phyloP scores from a whole-genome alignment of 92 coral and sea anemone genomes.

The Desmophyllum pertusum region DNA sequence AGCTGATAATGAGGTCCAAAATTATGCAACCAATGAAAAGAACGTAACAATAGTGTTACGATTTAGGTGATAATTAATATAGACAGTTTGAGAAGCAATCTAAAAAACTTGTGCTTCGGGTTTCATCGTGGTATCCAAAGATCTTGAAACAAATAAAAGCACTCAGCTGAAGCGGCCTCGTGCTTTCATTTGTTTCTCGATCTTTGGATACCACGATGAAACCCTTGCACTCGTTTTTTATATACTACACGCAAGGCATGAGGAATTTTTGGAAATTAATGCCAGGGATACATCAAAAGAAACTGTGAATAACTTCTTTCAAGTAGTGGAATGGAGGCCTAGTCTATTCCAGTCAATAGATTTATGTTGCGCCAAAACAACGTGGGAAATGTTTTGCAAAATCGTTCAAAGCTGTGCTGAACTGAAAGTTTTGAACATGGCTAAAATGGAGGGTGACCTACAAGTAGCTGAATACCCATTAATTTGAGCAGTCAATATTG shows the following conservation, averaged over 20 bases:
- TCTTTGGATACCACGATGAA: no score
- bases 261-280: slow-evolving; percentile 8
- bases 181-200: no score
- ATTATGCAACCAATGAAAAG: no score
- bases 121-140: no score
- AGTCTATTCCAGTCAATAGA: slow-evolving; percentile 10
- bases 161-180: no score
- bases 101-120: no score
- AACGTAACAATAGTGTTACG: no score
- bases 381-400: not conserved
- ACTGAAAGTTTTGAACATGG: slow-evolving; percentile 14
- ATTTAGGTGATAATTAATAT: no score
- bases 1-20: no score
- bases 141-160: no score
- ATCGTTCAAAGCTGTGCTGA: not conserved
- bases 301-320: slow-evolving; percentile 7
- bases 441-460: slow-evolving; percentile 8
- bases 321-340: slow-evolving; percentile 15
- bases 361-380: slow-evolving; percentile 3
- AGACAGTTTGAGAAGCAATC: no score
- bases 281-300: slow-evolving; percentile 4
- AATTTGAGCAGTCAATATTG: not conserved
- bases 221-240: no score
- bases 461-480: not conserved
- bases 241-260: not conserved